Conservation (phyloP, 2,113 vertebrate species). For the Jacana jacana region DNA sequence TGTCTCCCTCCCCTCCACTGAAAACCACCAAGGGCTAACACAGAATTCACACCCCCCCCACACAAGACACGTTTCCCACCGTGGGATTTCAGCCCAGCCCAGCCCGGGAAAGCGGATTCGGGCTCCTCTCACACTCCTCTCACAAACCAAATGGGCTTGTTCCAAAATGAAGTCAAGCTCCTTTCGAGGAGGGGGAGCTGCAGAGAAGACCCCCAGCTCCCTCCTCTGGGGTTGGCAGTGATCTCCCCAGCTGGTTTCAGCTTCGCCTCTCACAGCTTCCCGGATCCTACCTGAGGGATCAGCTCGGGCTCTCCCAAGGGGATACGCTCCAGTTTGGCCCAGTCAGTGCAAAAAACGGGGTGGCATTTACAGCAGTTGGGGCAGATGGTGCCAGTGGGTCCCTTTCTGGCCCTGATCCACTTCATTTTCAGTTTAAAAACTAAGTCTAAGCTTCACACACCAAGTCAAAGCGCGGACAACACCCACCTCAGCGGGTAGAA, state of each 20-base stretch:
- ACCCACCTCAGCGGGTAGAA: rapidly evolving
- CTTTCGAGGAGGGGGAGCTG: not conserved
- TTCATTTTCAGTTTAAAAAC: not conserved
- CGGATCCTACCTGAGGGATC: not conserved
- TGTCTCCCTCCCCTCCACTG: not conserved
- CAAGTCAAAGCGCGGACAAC: not conserved
- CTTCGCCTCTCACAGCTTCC: not conserved
- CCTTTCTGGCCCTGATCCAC: not conserved
- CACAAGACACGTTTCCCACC: not conserved
- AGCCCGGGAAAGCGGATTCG: rapidly evolving
- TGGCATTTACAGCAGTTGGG: not conserved
- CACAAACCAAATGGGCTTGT: not conserved
- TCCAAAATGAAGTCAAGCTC: not conserved
- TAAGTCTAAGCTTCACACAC: not conserved
- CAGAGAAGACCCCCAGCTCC: too few species aligned
- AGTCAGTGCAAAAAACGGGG: not conserved
- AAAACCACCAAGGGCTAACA: not conserved
- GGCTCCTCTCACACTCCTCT: rapidly evolving
- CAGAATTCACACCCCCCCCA: not conserved
- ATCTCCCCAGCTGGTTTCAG: not conserved
- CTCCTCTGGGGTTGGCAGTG: too few species aligned
- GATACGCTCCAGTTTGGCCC: rapidly evolving
- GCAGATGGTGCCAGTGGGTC: rapidly evolving
- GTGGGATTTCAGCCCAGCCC: not conserved
- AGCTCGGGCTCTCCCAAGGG: too few species aligned